Evolutionary conservation across 2,888 invertebrate species (phyloP), one percentile per base, ranked within the genome.

Genomic region (Protonemura montana): DNA sequence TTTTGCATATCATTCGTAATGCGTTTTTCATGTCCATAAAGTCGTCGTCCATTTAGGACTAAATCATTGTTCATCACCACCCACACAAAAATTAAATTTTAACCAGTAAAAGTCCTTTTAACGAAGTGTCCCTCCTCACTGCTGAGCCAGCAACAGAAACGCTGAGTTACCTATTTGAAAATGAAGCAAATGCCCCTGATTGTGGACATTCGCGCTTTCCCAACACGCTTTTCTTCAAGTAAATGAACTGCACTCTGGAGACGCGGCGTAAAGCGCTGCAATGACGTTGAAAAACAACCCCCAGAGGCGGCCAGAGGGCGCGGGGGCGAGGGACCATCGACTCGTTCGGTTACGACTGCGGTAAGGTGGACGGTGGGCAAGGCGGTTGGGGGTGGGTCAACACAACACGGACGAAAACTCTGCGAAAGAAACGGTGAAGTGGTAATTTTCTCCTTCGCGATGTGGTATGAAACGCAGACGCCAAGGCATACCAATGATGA

Each of bases 241-340:
- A 81, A 30, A 81, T 81, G 81, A 81, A 81, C 30, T 3, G 30
- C 30, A 28, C 81, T 30, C 81, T 6, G n/a, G 81, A 30, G 81
- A 30, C 28, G 27, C 42, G 82, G n/a, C 82, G 82, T 26, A 41
- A 16, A 35, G 82, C 82, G 82, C 82, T 83, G 82, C 82, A 76
- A 76, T 84, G 28, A 42, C 28, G 59, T 21, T 84, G 84, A 84
- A 84, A 59, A 84, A 76, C 76, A 84, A 41, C 82, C 82, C 42
- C 41, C 78, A 5, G 76, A 21, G n/a, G 76, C 26, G 5, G 59
- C 1, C 16, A 21, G 81, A 29, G 81, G 27, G 10, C 81, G 21
- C 7, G 29, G 30, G 82, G 82, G 42, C 35, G 5, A 35, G n/a
- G n/a, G 16, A 82, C 28, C 82, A 82, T 35, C 82, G 30, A 82